Evolutionary conservation across 2,797 vertebrate genomes (phyloP), one percentile per base, ranked within the genome.

Genomic region (Anguilla anguilla): DNA sequence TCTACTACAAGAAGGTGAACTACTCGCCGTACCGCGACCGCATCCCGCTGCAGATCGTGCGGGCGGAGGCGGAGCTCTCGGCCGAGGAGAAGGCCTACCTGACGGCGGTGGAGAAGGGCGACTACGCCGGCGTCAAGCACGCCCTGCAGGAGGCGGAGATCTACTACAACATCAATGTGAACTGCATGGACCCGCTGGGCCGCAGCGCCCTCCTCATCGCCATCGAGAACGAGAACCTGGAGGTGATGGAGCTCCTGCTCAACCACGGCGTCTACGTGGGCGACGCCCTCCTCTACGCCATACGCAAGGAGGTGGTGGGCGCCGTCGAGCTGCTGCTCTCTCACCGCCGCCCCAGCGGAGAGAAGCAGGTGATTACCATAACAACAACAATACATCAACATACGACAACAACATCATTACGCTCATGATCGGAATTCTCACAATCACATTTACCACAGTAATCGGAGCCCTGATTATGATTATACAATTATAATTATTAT

Each of bases 151-250:
- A 97, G 93, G 96, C 96, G 0, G 96, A 97, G 92, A 97, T 97
- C 93, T 97, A 97, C 91, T 97, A 97, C 93, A 97, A 97, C 93
- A 96, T 97, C 94, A 97, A 97, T 90, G 96, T 97, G 85, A 97
- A 97, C 92, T 97, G 96, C 82, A 96, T 97, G 94, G 96, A 97
- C 93, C 96, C 96, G 83, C 94, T 97, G 35, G 96, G 96, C 43
- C 96, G 96, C 90, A 97, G 95, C 0, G 96, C 96, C 89, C 95
- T 97, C 4, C 93, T 97, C 85, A 97, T 97, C 89, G 97, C 97
- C 93, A 97, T 97, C 93, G 97, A 97, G 92, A 97, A 97, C 0
- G 97, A 97, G 91, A 97, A 97, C 89, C 90, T 97, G 93, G 97
- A 97, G 93, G 97, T 97, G 90, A 97, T 97, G 97, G 97, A 97